Evolutionary conservation across 2,113 vertebrate species (phyloP), one percentile per base, ranked within the genome.

Genomic region (Corythornis vintsioides): DNA sequence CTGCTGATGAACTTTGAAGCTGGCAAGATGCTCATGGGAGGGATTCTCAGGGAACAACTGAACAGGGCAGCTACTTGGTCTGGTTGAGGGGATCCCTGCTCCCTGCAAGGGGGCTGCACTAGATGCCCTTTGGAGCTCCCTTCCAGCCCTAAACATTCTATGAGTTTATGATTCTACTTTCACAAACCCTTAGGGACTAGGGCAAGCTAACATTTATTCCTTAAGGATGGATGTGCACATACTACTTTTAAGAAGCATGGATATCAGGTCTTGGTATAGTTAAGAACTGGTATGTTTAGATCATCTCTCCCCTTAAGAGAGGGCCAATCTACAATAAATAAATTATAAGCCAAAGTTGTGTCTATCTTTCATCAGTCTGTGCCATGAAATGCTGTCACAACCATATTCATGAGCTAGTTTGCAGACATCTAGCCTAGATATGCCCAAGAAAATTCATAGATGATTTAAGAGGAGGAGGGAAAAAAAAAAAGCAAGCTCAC

Each of bases 1-100:
- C 95, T 85, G 33, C 10, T 73, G 22, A 9, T 96, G 93, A 92
- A 96, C 95, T 95, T 92, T 89, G 93, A 88, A 92, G 83, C 82
- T 59, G 25, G 11, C 45, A 86, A 86, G 72, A 80, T 26, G 22
- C 79, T 91, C 50, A 69, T 13, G 63, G 5, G 42, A 89, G 33
- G 8, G 20, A 13, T 70, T 92, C 79, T 70, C 26, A 20, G 3
- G 42, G 61, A 79, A 64, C 12, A 61, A 61, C 12, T 17, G 42
- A 88, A 63, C 7, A 75, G 25, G 4, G 31, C 11, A 80, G 66
- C 35, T 70, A 25, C 38, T 38, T 38, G 38, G 38, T 38, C 38
- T 38, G 38, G 38, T 38, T 38, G 38, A 38, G 38, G 38, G 38
- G 38, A 38, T 38, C 38, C 38, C 38, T 38, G 38, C 38, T 38